Base-by-base conservation (phyloP, 2,113 vertebrate genomes). In the Danionella cerebrum region DNA sequence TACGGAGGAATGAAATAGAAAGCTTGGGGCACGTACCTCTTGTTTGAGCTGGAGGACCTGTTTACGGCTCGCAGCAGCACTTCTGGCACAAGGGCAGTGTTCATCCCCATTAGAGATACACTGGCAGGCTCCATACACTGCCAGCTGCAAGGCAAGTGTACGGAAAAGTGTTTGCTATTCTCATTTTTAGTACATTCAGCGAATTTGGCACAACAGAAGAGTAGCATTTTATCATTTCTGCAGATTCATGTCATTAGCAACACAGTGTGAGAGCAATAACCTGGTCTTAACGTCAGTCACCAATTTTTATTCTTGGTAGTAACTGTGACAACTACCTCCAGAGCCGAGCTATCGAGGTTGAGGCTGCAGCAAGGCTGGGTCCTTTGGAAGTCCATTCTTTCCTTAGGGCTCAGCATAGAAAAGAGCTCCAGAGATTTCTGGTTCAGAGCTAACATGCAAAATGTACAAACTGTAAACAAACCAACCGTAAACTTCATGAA, bases 71-170 rank as follows among this genome's bases (percentile, higher is more conserved):
- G 89, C 83, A 1, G 90, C 91, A 1, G 90, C 90, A 25, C 68
- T 88, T 48, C 53, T 89, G 29, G 92, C 91, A 69, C 95, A 97
- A 1, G 85, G 68, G 70, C 94, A 97, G 0, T 91, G 86, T 2
- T 81, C 85, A 3, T 75, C 82, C 16, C 53, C 69, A 6, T 76
- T 48, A 0, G 1, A 71, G 72, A 52, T 55, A 79, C 95, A 96
- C 27, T 76, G 74, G 64, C 94, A 97, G 42, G 93, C 91, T 55
- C 90, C 91, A 0, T 93, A 86, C 16, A 94, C 90, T 0, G 89
- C 90, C 70, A 94, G 73, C 95, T 96, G 60, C 2, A 35, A 36
- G 19, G 70, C 33, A 79, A 11, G 66, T 2, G 16, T n/a, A 53
- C 27, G 53, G 22, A 58, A 11, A 55, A 13, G 25, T 22, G 12